Evolutionary conservation across 2,888 invertebrate genomes (phyloP), one percentile per base, ranked within the genome.

Genomic region (Pristionchus maxplancki): DNA sequence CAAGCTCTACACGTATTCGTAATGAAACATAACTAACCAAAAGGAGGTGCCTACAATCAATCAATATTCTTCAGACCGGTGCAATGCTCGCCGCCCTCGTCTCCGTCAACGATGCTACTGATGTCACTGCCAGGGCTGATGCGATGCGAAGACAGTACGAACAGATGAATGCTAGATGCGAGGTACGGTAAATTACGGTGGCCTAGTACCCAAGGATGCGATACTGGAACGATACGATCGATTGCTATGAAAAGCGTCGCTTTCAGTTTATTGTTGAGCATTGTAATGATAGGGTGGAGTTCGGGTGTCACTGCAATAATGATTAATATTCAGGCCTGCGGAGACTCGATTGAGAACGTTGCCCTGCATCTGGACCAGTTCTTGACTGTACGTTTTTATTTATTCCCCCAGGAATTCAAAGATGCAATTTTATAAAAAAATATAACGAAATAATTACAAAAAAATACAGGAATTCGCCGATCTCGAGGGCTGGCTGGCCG

Each of bases 401-500:
- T 62, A 17, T 62, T 24, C 28, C 62, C 28, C n/a, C n/a, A n/a
- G n/a, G n/a, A n/a, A n/a, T n/a, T n/a, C n/a, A n/a, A n/a, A n/a
- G n/a, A n/a, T n/a, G n/a, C n/a, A n/a, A n/a, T n/a, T n/a, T n/a
- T n/a, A n/a, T n/a, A n/a, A n/a, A n/a, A n/a, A n/a, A n/a, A n/a
- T n/a, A n/a, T n/a, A n/a, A n/a, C n/a, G n/a, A 17, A 34, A 9
- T 17, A 34, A 40, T 13, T 71, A 20, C 31, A 1, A 71, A 37
- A 31, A 34, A 20, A 17, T 64, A 0, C 88, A 88, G 89, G 97
- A 97, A 37, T 97, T 98, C 95, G 97, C 97, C 90, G 97, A 97
- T 37, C 89, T 94, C 96, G 96, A 93, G 9, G 96, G 96, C 67
- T 96, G 98, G 8, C 96, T 98, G 87, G 97, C 97, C 91, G 96